A percentile compares a stretch with the other conserved stretches of the same genome.
phyloP scores from a whole-genome alignment of 1,140 invertebrate genomes.

The Cheumatopsyche charites region DNA sequence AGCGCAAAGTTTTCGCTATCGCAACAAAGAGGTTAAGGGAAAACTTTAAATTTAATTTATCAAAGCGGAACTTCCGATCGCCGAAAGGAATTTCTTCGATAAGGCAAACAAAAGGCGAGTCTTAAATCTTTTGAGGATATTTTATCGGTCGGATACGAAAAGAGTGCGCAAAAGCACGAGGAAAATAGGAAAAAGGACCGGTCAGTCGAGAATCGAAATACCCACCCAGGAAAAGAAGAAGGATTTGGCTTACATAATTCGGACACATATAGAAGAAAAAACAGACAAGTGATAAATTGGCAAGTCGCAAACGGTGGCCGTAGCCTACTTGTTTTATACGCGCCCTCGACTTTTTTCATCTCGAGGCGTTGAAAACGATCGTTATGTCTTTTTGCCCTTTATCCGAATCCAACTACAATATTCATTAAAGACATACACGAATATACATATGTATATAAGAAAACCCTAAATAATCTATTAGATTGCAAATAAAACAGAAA shows the following conservation, averaged over 20 bases:
- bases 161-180: background rate
- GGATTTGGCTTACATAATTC: conserved; percentile 15
- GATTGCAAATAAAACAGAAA: too few species aligned
- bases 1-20: conserved; percentile 31
- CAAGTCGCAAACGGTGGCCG: conserved; percentile 4
- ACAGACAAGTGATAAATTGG: conserved; percentile 20
- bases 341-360: background rate
- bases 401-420: background rate
- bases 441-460: background rate
- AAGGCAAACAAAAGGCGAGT: conserved; percentile 27
- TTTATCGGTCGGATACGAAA: conserved; percentile 26
- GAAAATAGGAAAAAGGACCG: background rate
- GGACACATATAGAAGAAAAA: conserved; percentile 10
- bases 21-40: conserved; percentile 31
- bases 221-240: background rate
- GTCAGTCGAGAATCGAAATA: background rate
- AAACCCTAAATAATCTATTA: background rate
- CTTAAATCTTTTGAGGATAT: conserved; percentile 32
- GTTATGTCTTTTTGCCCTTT: background rate
- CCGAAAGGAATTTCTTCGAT: conserved; percentile 33
- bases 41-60: conserved; percentile 35
- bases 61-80: conserved; percentile 32
- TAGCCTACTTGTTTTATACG: background rate
- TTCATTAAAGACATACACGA: background rate
- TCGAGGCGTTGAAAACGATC: background rate